phyloP scores from a whole-genome alignment of 2,888 invertebrate species.

The Caprella mutica region DNA sequence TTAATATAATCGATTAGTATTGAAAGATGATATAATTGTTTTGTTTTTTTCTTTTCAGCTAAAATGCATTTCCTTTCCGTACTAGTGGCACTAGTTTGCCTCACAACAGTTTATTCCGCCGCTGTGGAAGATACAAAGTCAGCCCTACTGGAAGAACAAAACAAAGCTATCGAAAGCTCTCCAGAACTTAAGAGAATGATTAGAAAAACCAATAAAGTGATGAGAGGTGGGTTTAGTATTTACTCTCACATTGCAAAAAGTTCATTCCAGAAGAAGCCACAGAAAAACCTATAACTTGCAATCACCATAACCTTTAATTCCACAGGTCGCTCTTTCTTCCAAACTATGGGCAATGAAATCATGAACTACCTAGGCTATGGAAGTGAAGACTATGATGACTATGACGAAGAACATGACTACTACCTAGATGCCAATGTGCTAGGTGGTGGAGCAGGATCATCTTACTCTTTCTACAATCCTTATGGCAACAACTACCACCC shows the following conservation, averaged over 20 bases:
- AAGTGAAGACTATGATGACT: conserved; percentile 12
- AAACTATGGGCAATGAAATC: conserved; percentile 12
- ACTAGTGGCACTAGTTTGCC: too few relatives aligned
- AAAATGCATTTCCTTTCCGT: too few relatives aligned
- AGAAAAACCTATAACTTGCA: too few relatives aligned
- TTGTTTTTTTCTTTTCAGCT: too few relatives aligned
- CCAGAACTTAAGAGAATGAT: conserved; percentile 5
- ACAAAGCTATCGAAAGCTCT: background rate
- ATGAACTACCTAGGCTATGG: conserved; percentile 25
- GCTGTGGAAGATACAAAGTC: too few relatives aligned
- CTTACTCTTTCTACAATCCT: conserved; percentile 20
- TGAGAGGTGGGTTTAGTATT: conserved; percentile 3
- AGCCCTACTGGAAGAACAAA: too few relatives aligned
- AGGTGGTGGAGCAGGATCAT: conserved; percentile 16
- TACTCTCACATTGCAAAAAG: too few relatives aligned
- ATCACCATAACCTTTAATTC: too few relatives aligned
- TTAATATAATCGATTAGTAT: too few relatives aligned
- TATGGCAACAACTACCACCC: conserved; percentile 11
- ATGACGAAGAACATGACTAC: conserved; percentile 12
- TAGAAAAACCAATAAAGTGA: background rate
- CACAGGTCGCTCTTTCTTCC: conserved; percentile 10
- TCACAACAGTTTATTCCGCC: too few relatives aligned
- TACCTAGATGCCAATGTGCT: background rate
- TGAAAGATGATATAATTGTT: too few relatives aligned
- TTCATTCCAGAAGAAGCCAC: too few relatives aligned